Evolutionary conservation across 2,113 vertebrate species (phyloP).

Genomic region (Tetrax tetrax): DNA sequence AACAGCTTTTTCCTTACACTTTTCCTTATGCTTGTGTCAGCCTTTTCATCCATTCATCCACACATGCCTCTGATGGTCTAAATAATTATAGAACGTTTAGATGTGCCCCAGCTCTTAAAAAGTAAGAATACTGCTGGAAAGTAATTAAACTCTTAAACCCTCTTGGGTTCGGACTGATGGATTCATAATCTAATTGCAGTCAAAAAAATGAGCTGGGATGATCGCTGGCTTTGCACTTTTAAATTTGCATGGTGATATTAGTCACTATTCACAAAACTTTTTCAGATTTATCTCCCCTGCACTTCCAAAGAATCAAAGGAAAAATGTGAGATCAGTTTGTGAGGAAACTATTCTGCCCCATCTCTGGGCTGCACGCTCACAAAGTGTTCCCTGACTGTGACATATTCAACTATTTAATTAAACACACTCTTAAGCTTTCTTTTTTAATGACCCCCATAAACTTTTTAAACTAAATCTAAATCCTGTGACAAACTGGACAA

Average conservation of each 20-base stretch:
- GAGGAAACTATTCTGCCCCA: neutral
- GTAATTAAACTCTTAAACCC: neutral
- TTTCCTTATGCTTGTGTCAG: neutral
- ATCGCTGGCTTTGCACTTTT: neutral
- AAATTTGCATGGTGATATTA: neutral
- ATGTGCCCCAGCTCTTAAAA: neutral
- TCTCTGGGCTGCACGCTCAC: neutral
- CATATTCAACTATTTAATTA: neutral
- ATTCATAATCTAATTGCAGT: neutral
- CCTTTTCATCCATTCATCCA: neutral
- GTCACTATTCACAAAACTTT: neutral
- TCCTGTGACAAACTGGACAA: neutral
- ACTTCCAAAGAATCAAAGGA: neutral
- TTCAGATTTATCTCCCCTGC: neutral
- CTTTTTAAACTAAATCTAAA: neutral
- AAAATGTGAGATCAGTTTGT: neutral
- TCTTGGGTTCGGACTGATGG: neutral
- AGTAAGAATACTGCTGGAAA: neutral
- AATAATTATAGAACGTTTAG: neutral
- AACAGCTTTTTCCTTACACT: neutral
- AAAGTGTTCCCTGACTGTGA: rapidly evolving
- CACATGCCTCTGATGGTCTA: neutral
- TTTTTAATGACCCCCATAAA: neutral
- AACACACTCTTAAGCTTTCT: neutral
- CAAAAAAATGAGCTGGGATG: neutral